Percentiles rank a stretch among this genome's conserved stretches.
phyloP scores from a whole-genome alignment of 1,140 invertebrate species.

The Listronotus bonariensis region DNA sequence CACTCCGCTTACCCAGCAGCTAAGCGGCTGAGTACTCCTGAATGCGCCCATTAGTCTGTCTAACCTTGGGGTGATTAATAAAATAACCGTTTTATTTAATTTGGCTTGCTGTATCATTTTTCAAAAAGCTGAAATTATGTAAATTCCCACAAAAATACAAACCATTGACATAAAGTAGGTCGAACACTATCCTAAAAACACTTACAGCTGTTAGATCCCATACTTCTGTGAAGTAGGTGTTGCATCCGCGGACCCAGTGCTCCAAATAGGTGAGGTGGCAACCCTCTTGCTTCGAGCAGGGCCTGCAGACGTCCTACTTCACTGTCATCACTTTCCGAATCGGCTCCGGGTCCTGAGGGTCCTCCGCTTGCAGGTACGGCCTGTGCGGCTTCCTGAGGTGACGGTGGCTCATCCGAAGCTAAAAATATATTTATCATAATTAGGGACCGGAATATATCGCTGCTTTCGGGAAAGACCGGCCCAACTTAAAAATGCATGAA shows the following conservation, averaged over 20 bases:
- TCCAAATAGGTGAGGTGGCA: constrained; percentile 94
- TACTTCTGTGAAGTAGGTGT: constrained; percentile 91
- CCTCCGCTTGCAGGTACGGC: constrained; percentile 47
- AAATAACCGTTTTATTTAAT: no score
- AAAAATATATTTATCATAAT: not conserved
- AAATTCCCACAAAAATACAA: no score
- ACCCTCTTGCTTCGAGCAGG: constrained; percentile 87
- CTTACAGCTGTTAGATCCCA: constrained; percentile 81
- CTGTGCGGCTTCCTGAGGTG: constrained; percentile 53
- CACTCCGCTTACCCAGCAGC: no score
- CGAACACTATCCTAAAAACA: constrained; percentile 10
- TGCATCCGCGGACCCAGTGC: constrained; percentile 96
- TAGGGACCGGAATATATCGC: no score
- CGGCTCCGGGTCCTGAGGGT: constrained; percentile 51
- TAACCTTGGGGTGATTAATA: no score
- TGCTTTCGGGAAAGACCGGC: no score
- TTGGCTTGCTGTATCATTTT: no score
- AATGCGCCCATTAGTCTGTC: no score
- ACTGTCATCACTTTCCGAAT: constrained; percentile 77
- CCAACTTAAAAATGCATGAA: no score
- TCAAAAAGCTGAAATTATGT: no score
- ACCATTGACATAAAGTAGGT: no score
- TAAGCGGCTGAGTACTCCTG: no score
- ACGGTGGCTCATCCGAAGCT: constrained; percentile 53
- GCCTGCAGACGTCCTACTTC: constrained; percentile 89